These are phyloP conservation scores for Alouatta palliata DNA, from an alignment of 2,113 vertebrate species.

Conservation along the genomic window DNA sequence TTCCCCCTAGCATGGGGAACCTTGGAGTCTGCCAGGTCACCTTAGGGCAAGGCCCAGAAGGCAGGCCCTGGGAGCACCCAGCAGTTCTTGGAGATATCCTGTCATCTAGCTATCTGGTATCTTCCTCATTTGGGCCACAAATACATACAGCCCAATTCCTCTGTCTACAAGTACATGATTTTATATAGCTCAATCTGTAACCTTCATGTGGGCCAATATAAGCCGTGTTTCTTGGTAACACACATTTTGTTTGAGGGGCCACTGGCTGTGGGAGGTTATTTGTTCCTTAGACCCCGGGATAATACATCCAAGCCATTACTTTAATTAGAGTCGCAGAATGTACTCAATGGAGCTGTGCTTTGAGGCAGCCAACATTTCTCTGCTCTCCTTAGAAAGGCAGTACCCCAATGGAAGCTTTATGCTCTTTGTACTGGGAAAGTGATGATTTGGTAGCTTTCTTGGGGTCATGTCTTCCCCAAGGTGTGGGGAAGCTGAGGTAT, in stretches of 20 bases:
- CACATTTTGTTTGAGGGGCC: not conserved
- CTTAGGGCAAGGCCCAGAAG: not conserved
- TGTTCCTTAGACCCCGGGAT: not conserved
- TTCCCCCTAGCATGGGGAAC: conserved; percentile 59
- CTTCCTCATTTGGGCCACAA: conserved; percentile 51
- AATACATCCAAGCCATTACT: conserved; percentile 10
- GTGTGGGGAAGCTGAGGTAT: not conserved
- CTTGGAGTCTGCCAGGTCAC: conserved; percentile 41
- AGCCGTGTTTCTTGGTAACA: conserved; percentile 50
- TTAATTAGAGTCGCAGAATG: not conserved
- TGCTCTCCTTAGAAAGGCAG: not conserved
- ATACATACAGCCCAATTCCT: not conserved
- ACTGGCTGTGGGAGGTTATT: conserved; percentile 10
- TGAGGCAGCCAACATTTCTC: conserved; percentile 8
- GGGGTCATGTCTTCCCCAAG: conserved; percentile 24
- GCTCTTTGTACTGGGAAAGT: not conserved
- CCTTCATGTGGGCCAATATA: conserved; percentile 48
- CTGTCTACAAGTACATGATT: conserved; percentile 31
- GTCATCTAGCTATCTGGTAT: not conserved
- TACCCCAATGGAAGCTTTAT: not conserved
- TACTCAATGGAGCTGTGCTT: not conserved
- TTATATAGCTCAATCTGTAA: conserved; percentile 16
- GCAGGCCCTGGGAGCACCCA: conserved; percentile 9
- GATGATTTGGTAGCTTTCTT: conserved; percentile 18
- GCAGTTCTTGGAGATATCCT: conserved; percentile 49